A percentile compares a stretch with the other conserved stretches of the same genome.
Conservation (phyloP, 2,113 vertebrate species). For the Limnothrissa miodon region DNA sequence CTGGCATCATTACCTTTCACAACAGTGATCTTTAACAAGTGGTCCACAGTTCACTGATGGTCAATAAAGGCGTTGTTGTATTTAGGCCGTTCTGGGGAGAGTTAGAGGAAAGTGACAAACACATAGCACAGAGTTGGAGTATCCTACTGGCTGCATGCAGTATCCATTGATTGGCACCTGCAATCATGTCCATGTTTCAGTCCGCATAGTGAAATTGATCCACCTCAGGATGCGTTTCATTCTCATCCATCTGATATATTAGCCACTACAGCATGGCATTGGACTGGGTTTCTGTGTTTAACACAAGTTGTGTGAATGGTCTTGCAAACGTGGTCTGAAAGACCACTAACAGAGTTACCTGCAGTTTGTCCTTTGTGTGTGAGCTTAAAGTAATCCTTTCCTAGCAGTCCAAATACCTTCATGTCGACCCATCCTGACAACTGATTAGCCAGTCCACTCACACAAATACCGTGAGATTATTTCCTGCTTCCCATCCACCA, state of each 20-base stretch:
- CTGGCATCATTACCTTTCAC: not conserved
- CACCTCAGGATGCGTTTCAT: too few species aligned
- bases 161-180: not conserved
- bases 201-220: too few species aligned
- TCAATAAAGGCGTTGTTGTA: too few species aligned
- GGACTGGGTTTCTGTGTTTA: not conserved
- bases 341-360: not conserved
- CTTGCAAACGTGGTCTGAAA: not conserved
- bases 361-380: not conserved
- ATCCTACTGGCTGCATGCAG: not conserved
- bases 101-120: too few species aligned
- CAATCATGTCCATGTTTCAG: not conserved
- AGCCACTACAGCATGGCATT: not conserved
- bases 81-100: too few species aligned
- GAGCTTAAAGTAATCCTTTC: slow-evolving; percentile 11
- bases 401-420: not conserved
- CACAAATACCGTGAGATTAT: not conserved
- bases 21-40: not conserved
- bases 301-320: not conserved
- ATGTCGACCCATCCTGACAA: not conserved
- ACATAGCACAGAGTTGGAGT: not conserved
- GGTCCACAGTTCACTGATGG: too few species aligned
- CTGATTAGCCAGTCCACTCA: not conserved
- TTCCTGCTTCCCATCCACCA: not conserved
- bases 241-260: not conserved